phyloP scores from a whole-genome alignment of 2,888 invertebrate genomes.

The Lasioglossum figueresi region DNA sequence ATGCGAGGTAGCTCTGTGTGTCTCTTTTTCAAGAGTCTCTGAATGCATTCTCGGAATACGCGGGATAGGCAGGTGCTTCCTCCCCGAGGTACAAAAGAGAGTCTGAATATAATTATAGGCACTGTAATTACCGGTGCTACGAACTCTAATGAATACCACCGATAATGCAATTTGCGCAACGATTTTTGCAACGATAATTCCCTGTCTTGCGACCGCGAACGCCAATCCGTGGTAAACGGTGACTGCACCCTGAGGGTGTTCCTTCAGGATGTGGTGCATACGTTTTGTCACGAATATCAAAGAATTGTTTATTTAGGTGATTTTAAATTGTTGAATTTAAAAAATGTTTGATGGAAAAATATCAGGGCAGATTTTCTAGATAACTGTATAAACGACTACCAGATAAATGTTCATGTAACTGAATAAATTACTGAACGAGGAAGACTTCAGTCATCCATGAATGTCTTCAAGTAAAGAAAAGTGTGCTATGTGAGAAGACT shows the following conservation, averaged over 20 bases:
- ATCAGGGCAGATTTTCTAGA: neutral
- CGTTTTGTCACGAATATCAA: neutral
- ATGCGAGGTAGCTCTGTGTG: neutral
- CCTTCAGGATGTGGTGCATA: neutral
- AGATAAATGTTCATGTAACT: neutral
- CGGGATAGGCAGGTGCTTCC: conserved; percentile 3
- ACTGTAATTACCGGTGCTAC: neutral
- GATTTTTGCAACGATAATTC: neutral
- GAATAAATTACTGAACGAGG: no score
- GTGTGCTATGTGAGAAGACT: neutral
- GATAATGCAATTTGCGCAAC: no score
- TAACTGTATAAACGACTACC: neutral
- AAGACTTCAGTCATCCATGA: neutral
- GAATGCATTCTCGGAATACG: conserved; percentile 1
- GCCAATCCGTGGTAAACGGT: neutral
- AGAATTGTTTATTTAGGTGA: neutral
- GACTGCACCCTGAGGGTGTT: neutral
- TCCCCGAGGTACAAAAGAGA: neutral
- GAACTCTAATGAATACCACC: conserved; percentile 1
- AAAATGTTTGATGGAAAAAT: neutral
- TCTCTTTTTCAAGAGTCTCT: neutral
- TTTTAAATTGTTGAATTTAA: neutral
- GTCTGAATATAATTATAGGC: neutral
- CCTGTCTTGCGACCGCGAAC: neutral
- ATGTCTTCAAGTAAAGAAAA: neutral